A percentile compares a stretch with the other conserved stretches of the same genome.
Evolutionary conservation across 2,888 invertebrate genomes (phyloP).

Genomic region (Diaphora mendica): DNA sequence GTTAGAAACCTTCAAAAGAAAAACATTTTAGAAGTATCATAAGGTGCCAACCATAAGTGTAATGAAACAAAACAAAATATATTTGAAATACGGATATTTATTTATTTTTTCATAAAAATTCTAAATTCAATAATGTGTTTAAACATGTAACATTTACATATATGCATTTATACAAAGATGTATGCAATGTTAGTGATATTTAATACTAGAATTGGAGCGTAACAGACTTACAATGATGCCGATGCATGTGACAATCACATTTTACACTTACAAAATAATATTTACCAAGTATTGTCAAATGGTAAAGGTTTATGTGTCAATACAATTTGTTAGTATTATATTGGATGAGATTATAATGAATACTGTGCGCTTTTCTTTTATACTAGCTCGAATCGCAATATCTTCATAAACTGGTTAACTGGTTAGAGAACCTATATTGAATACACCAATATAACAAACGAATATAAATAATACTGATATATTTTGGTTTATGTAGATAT

Average conservation of each 20-base stretch:
- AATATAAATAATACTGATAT: constrained; percentile 68
- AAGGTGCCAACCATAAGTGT: constrained; percentile 13
- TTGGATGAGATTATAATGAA: constrained; percentile 74
- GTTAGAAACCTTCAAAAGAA: too few species aligned
- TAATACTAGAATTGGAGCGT: constrained; percentile 85
- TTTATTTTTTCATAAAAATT: constrained; percentile 87
- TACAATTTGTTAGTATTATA: constrained; percentile 55
- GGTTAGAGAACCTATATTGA: constrained; percentile 45
- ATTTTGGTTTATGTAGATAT: constrained; percentile 71
- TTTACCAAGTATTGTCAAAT: constrained; percentile 86
- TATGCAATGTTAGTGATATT: constrained; percentile 85
- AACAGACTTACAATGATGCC: constrained; percentile 76
- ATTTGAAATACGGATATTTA: constrained; percentile 87
- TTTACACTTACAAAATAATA: constrained; percentile 83
- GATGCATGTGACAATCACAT: constrained; percentile 77
- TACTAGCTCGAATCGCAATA: constrained; percentile 73
- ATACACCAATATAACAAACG: constrained; percentile 49
- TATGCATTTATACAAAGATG: constrained; percentile 87
- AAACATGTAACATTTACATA: constrained; percentile 87
- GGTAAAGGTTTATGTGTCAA: constrained; percentile 75
- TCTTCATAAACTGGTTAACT: constrained; percentile 66
- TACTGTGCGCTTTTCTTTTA: constrained; percentile 81
- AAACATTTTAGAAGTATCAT: constrained; percentile 1
- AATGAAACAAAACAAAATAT: constrained; percentile 80
- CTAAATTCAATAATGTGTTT: constrained; percentile 87